Percentiles rank a stretch among this genome's conserved stretches.
Evolutionary conservation across 2,888 invertebrate genomes (phyloP).

Genomic region (Incurvaria masculella): DNA sequence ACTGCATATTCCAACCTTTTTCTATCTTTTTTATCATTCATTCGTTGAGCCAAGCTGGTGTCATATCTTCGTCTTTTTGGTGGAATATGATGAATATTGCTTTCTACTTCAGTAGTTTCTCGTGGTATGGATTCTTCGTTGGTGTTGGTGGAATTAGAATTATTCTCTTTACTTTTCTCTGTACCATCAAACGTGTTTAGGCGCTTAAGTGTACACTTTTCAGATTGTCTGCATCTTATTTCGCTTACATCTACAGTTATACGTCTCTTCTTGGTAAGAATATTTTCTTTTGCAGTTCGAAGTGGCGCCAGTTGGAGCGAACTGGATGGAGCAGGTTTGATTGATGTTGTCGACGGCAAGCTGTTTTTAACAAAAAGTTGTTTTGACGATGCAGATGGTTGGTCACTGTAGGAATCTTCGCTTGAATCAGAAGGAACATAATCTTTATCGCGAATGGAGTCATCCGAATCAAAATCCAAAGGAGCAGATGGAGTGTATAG

Average conservation of each 20-base stretch:
- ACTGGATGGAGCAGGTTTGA: not conserved
- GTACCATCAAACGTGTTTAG: not conserved
- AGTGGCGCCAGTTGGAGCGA: not conserved
- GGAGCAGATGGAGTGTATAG: not conserved
- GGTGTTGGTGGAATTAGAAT: not conserved
- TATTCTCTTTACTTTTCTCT: not conserved
- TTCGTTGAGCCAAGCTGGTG: constrained; percentile 1
- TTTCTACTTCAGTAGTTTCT: not conserved
- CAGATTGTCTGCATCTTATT: not conserved
- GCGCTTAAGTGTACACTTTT: not conserved
- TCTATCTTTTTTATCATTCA: constrained; percentile 3
- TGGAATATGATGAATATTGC: not conserved
- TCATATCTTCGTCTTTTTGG: not conserved
- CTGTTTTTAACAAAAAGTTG: too few species aligned
- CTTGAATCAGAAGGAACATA: constrained; percentile 8
- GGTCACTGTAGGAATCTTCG: constrained; percentile 7
- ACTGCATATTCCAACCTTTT: constrained; percentile 6
- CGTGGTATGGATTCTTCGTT: constrained; percentile 1
- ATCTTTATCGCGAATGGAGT: constrained; percentile 8
- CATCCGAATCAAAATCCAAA: constrained; percentile 9
- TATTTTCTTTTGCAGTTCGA: too few species aligned
- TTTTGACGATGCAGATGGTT: constrained; percentile 2
- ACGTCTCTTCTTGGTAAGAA: too few species aligned
- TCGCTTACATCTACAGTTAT: not conserved
- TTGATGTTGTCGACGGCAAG: not conserved